These are phyloP conservation scores for Camponotus fellah DNA, from an alignment of 2,888 invertebrate genomes.

Conservation along the genomic window DNA sequence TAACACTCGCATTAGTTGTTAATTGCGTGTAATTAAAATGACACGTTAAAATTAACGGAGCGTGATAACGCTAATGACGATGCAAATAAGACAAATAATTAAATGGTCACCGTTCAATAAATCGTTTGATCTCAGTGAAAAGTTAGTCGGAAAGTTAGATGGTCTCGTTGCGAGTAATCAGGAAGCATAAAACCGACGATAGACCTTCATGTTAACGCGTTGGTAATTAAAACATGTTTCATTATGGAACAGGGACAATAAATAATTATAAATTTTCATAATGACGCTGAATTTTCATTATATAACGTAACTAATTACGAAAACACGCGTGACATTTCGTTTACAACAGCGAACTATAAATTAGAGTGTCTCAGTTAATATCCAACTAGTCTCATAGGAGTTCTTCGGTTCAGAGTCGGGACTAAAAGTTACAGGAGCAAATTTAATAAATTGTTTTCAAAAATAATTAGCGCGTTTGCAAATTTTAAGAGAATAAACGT, in stretches of 20 bases:
- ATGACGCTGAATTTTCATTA: conserved; percentile 43
- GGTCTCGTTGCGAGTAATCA: not conserved
- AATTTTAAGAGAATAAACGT: not conserved
- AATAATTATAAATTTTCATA: conserved; percentile 46
- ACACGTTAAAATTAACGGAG: conserved; percentile 1
- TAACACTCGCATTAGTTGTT: not conserved
- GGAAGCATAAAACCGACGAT: conserved; percentile 13
- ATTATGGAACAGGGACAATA: conserved; percentile 24
- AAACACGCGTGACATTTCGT: conserved; percentile 7
- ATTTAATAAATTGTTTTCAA: conserved; percentile 5
- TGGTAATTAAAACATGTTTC: conserved; percentile 35
- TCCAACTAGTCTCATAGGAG: conserved; percentile 21
- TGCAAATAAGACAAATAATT: not conserved
- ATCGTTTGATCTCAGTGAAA: conserved; percentile 12
- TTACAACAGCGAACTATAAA: conserved; percentile 11
- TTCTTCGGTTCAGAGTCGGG: not conserved
- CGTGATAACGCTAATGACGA: conserved; percentile 3
- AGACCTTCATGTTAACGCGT: not conserved
- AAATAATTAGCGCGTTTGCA: not conserved
- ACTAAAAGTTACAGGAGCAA: not conserved
- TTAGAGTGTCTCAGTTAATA: conserved; percentile 22
- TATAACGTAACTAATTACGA: conserved; percentile 36
- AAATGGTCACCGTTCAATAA: conserved; percentile 17
- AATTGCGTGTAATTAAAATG: conserved; percentile 27
- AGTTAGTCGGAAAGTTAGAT: conserved; percentile 31